Evolutionary conservation across 2,888 invertebrate species (phyloP), one percentile per base, ranked within the genome.

Genomic region (Lamellibrachia columna): DNA sequence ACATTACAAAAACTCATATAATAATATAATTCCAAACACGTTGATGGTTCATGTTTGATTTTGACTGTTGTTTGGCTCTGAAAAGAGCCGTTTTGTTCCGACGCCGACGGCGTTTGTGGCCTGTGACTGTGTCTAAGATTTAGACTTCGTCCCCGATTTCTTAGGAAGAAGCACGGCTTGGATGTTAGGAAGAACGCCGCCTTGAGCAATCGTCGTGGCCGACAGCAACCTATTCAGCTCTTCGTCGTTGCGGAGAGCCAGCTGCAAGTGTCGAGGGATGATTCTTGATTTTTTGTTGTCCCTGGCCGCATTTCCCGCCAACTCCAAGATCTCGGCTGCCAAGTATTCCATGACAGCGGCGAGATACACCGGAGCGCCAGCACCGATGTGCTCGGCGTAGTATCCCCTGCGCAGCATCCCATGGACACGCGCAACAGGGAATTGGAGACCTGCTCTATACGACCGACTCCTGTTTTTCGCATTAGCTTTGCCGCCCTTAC

Each of bases 111-210:
- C 28, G 55, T 58, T 2, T 22, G 8, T 3, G 91, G 40, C 6
- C 15, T 60, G 11, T 15, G 40, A 0, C 15, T 60, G 11, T 15
- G 40, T 92, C 92, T 90, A 91, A 92, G 92, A 90, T 75, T 91
- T 90, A n/a, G 53, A 3, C 15, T 91, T 91, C 28, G 90, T 52
- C 11, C 91, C 92, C 53, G 98, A 97, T 96, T 98, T 97, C 97
- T 98, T 98, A 7, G 98, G 98, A 93, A 98, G 95, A 1, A 98
- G 96, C n/a, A 97, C 97, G 4, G 98, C 97, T 95, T 98, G 98
- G 94, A 98, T 98, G 95, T 98, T 98, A 0, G 98, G 98, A 95
- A 98, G 96, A 0, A 98, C 98, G 94, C 98, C 98, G 93, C 98
- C 98, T 96, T 98, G 98, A 53, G 98, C 97, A 95, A 98, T 98